Conservation (phyloP, 1,140 invertebrate species). For the Phortica variegata region DNA sequence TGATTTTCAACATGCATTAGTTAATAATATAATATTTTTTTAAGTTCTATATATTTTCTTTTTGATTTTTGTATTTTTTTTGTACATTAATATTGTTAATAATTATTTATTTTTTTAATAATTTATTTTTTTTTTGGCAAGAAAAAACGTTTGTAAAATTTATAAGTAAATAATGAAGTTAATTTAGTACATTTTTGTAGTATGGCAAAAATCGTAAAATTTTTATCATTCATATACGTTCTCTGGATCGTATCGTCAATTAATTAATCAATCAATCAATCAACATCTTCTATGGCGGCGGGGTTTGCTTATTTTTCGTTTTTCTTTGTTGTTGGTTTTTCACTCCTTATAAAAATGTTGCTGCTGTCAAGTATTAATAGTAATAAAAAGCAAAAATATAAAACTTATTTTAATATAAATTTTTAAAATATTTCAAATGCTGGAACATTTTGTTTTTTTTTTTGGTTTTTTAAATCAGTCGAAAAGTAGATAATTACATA, state of each 20-base stretch:
- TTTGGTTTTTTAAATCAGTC: neutral
- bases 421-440: too few relatives aligned
- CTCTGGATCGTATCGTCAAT: too few relatives aligned
- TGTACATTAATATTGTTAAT: slow-evolving; percentile 2
- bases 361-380: slow-evolving; percentile 30
- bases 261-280: slow-evolving; percentile 7
- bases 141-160: neutral
- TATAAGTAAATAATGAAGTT: too few relatives aligned
- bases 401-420: too few relatives aligned
- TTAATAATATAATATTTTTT: neutral
- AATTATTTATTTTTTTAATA: slow-evolving; percentile 15
- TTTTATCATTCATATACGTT: neutral
- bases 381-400: slow-evolving; percentile 18
- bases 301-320: slow-evolving; percentile 6
- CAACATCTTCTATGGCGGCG: slow-evolving; percentile 13
- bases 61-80: neutral
- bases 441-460: slow-evolving; percentile 8
- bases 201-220: neutral
- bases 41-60: neutral
- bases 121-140: neutral
- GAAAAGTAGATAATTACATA: neutral
- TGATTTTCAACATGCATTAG: slow-evolving; percentile 28
- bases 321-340: slow-evolving; percentile 4
- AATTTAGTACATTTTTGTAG: neutral
- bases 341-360: slow-evolving; percentile 40